A percentile compares a stretch with the other conserved stretches of the same genome.
phyloP scores from a whole-genome alignment of 92 coral and sea anemone species.

The Phenganax subtilis region DNA sequence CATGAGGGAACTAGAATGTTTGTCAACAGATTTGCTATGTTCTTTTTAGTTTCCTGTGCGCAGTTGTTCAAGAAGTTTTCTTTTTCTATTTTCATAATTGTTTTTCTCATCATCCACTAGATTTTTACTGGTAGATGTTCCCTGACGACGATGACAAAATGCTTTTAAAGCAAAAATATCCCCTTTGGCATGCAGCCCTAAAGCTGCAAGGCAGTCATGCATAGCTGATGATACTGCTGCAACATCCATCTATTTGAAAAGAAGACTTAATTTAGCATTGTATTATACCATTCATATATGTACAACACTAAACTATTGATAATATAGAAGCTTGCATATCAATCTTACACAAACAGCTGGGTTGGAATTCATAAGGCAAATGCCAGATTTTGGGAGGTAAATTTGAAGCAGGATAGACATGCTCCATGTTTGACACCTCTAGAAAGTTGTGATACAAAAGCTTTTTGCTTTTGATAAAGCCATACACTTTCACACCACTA shows the following conservation, averaged over 20 bases:
- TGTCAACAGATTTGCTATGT: constrained; percentile 18
- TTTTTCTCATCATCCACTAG: constrained; percentile 9
- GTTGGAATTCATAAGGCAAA: too few relatives aligned
- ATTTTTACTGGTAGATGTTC: neutral
- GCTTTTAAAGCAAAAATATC: constrained; percentile 51
- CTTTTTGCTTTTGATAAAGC: too few relatives aligned
- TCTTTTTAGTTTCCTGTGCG: constrained; percentile 42
- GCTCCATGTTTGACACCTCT: too few relatives aligned
- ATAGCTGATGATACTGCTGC: constrained; percentile 47
- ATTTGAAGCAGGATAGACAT: too few relatives aligned
- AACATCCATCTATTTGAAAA: constrained; percentile 45
- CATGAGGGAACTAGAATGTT: neutral
- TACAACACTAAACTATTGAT: neutral
- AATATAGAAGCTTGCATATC: too few relatives aligned
- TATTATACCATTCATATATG: neutral
- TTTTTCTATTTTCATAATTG: constrained; percentile 52
- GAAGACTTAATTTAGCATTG: neutral
- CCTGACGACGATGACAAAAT: constrained; percentile 37
- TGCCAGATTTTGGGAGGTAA: too few relatives aligned
- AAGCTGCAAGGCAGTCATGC: constrained; percentile 38
- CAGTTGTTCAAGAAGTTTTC: constrained; percentile 46
- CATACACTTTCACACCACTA: too few relatives aligned
- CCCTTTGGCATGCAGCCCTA: constrained; percentile 50
- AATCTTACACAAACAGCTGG: too few relatives aligned
- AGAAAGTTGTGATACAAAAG: too few relatives aligned